These are phyloP conservation scores for Pseudomugil tenellus DNA, from an alignment of 2,797 vertebrate genomes.

Conservation along the genomic window DNA sequence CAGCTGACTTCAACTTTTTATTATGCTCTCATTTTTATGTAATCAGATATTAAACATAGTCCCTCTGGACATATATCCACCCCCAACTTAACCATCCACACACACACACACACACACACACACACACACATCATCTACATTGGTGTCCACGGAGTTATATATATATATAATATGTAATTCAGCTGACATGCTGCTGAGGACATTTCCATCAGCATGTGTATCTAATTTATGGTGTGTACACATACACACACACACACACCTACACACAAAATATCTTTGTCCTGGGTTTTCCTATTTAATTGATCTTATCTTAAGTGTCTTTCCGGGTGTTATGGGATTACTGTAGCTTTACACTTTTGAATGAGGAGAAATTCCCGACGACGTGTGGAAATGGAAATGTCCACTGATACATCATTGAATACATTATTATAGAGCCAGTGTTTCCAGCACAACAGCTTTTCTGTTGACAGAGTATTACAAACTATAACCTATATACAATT, in stretches of 20 bases:
- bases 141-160: not conserved
- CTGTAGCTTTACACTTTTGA: not conserved
- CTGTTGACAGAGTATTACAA: not conserved
- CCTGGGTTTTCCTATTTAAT: slow-evolving; percentile 1
- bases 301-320: slow-evolving; percentile 2
- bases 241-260: too few species aligned
- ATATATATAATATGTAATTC: not conserved
- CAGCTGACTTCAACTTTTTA: too few species aligned
- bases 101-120: too few species aligned
- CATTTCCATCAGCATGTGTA: slow-evolving; percentile 1
- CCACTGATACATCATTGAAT: not conserved
- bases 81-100: too few species aligned
- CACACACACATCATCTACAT: too few species aligned
- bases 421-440: not conserved
- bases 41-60: too few species aligned
- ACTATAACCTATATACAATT: too few species aligned
- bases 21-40: too few species aligned
- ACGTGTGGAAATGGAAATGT: not conserved
- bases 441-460: not conserved
- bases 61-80: too few species aligned
- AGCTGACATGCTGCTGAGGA: not conserved
- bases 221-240: not conserved
- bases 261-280: slow-evolving; percentile 2
- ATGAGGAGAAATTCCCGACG: slow-evolving; percentile 9
- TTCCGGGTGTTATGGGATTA: slow-evolving; percentile 1